Evolutionary conservation across 2,888 invertebrate species (phyloP).

Genomic region (Thera obeliscata): DNA sequence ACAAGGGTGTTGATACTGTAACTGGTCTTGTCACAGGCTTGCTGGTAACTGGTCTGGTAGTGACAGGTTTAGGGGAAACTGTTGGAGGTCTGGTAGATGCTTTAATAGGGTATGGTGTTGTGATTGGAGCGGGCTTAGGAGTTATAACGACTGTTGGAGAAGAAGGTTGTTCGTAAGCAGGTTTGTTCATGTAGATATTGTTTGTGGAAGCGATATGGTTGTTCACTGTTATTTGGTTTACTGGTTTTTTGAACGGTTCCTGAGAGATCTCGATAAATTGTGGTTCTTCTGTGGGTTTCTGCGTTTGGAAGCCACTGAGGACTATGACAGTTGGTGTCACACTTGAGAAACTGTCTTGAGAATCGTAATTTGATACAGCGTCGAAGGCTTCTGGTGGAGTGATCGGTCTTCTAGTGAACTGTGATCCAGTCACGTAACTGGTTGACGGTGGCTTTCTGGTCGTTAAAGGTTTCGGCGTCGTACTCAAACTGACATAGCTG

Average conservation of each 20-base stretch:
- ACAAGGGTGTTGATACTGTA: constrained; percentile 42
- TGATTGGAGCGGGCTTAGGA: constrained; percentile 85
- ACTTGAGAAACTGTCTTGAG: constrained; percentile 73
- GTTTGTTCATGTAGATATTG: constrained; percentile 76
- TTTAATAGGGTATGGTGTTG: constrained; percentile 69
- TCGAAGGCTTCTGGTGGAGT: constrained; percentile 53
- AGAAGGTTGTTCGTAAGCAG: constrained; percentile 75
- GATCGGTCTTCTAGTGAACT: constrained; percentile 80
- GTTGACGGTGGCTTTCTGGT: constrained; percentile 73
- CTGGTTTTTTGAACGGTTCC: constrained; percentile 80
- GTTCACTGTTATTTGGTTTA: constrained; percentile 84
- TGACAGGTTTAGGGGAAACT: constrained; percentile 15
- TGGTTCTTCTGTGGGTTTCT: constrained; percentile 61
- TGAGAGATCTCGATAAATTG: constrained; percentile 79
- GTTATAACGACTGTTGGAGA: constrained; percentile 88
- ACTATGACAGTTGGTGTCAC: constrained; percentile 80
- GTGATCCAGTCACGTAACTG: constrained; percentile 75
- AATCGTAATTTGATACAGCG: constrained; percentile 59
- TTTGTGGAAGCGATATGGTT: constrained; percentile 86
- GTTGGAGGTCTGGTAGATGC: constrained; percentile 26
- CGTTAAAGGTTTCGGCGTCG: constrained; percentile 63
- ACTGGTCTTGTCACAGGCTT: constrained; percentile 14
- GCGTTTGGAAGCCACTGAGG: constrained; percentile 63
- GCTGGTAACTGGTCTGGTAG: constrained; percentile 17
- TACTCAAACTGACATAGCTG: constrained; percentile 69